These are phyloP conservation scores for Acromyrmex charruanus DNA, from an alignment of 1,140 invertebrate species.

Conservation along the genomic window DNA sequence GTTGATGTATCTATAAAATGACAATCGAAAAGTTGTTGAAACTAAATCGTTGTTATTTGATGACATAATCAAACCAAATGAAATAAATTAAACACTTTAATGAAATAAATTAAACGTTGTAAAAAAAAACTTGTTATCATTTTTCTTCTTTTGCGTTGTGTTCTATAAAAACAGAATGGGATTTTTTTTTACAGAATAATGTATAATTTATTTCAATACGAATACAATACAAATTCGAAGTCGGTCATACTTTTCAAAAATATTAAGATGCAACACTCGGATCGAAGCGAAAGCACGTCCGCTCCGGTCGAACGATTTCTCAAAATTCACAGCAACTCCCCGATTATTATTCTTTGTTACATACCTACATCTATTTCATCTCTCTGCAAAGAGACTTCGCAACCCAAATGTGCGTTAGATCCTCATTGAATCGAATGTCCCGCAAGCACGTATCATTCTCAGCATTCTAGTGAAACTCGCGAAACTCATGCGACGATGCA, in stretches of 20 bases:
- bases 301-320: too few relatives aligned
- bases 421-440: background rate
- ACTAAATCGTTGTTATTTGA: background rate
- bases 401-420: background rate
- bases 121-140: background rate
- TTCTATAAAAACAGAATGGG: background rate
- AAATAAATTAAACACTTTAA: background rate
- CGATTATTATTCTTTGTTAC: too few relatives aligned
- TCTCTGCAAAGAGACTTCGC: background rate
- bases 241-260: too few relatives aligned
- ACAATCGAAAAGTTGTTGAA: background rate
- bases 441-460: background rate
- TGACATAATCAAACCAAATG: background rate
- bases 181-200: background rate
- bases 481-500: conserved; percentile 4
- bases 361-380: background rate
- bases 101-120: too few relatives aligned
- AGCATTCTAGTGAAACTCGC: conserved; percentile 11
- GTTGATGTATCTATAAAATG: background rate
- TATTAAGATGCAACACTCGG: too few relatives aligned
- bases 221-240: too few relatives aligned
- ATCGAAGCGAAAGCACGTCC: too few relatives aligned
- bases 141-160: background rate
- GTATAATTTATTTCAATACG: background rate
- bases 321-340: too few relatives aligned